Evolutionary conservation across 1,140 invertebrate genomes (phyloP).

Genomic region (Eriocheir sinensis): DNA sequence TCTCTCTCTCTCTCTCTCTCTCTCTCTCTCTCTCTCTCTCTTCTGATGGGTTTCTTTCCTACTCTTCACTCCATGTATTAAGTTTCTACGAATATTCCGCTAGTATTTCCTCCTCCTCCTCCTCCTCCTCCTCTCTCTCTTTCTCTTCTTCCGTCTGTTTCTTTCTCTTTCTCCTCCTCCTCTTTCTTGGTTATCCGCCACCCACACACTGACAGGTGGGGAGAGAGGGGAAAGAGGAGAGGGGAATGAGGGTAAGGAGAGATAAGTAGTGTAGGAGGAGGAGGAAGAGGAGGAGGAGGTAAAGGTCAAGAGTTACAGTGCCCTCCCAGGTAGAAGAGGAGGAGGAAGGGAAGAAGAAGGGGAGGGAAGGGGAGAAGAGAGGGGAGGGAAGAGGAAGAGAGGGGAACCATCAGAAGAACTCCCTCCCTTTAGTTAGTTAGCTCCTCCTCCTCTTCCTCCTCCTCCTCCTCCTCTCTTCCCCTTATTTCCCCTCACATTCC

Average conservation of each 20-base stretch:
- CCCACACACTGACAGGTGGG: not conserved
- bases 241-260: not conserved
- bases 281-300: conserved; percentile 1
- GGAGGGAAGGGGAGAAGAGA: not conserved
- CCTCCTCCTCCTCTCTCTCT: not conserved
- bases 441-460: not conserved
- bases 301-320: conserved; percentile 8
- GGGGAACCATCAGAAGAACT: not conserved
- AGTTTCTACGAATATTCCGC: not conserved
- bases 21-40: conserved; percentile 49
- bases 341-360: not conserved
- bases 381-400: not conserved
- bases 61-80: not conserved
- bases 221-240: not conserved
- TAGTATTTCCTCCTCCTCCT: not conserved
- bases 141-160: not conserved
- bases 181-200: not conserved
- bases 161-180: not conserved
- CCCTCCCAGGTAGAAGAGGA: not conserved
- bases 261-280: no score
- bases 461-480: not conserved
- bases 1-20: conserved; percentile 45
- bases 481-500: not conserved
- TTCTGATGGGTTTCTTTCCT: not conserved
- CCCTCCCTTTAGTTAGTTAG: conserved; percentile 6